Conservation (phyloP, 2,113 vertebrate genomes). For the Heliornis fulica region DNA sequence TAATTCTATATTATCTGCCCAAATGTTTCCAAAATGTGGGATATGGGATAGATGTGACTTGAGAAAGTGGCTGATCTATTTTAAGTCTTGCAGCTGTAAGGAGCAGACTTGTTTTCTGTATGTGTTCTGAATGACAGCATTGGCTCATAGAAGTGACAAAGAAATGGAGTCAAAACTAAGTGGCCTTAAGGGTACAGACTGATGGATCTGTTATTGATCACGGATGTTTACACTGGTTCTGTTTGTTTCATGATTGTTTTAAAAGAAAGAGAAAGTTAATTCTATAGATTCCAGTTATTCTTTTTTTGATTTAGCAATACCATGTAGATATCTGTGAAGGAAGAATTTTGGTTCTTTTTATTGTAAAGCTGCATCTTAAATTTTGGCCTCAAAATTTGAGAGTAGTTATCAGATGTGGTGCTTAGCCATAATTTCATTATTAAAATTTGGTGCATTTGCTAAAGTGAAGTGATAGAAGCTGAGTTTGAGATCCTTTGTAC, state of each 20-base stretch:
- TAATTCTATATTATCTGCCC: accelerated
- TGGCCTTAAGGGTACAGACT: background rate
- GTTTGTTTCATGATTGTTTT: background rate
- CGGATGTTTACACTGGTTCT: background rate
- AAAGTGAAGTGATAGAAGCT: background rate
- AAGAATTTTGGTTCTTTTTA: background rate
- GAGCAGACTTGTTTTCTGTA: background rate
- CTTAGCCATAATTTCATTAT: background rate
- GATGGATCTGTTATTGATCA: background rate
- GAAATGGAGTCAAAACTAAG: background rate
- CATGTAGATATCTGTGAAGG: background rate
- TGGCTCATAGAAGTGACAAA: background rate
- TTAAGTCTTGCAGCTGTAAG: background rate
- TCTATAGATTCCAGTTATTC: background rate
- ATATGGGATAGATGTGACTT: background rate
- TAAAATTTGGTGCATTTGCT: background rate
- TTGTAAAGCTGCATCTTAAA: background rate
- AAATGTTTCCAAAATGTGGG: background rate
- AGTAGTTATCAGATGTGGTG: background rate
- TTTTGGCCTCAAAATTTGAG: background rate
- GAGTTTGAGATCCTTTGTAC: background rate
- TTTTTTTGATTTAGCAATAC: background rate
- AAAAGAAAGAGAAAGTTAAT: background rate
- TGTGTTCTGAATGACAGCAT: background rate
- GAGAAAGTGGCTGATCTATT: background rate